Evolutionary conservation across 64 coral and sea anemone genomes (phyloP).

Genomic region (Actinia equina): DNA sequence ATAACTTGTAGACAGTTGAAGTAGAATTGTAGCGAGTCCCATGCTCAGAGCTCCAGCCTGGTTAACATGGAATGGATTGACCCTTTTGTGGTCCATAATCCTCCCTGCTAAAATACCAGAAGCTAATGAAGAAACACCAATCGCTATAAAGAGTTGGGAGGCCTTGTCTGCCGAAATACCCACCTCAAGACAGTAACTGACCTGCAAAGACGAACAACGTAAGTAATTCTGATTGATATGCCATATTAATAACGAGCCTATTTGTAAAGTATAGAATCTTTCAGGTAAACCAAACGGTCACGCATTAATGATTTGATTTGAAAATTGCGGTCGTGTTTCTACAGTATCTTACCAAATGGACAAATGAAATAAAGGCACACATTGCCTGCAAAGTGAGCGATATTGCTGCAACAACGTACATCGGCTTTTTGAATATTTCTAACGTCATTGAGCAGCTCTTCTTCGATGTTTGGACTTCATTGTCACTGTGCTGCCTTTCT

Average conservation of each 20-base stretch:
- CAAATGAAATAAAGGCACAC: not conserved
- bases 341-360: slow-evolving; percentile 12
- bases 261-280: no score
- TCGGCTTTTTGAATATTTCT: not conserved
- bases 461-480: not conserved
- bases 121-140: slow-evolving; percentile 3
- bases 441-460: not conserved
- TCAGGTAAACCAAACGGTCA: no score
- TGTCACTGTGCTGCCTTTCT: not conserved
- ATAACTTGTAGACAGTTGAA: not conserved
- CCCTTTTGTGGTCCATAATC: not conserved
- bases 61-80: slow-evolving; percentile 27
- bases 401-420: not conserved
- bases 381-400: not conserved
- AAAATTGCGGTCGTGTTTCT: no score
- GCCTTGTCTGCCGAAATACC: not conserved
- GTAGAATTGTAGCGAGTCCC: not conserved
- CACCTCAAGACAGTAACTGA: slow-evolving; percentile 9
- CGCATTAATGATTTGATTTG: no score
- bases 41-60: slow-evolving; percentile 8
- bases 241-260: no score
- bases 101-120: not conserved
- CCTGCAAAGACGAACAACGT: not conserved
- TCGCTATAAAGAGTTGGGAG: not conserved
- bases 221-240: no score